Evolutionary conservation across 64 coral and sea anemone genomes (phyloP), one percentile per base, ranked within the genome.

Genomic region (Actinia equina): DNA sequence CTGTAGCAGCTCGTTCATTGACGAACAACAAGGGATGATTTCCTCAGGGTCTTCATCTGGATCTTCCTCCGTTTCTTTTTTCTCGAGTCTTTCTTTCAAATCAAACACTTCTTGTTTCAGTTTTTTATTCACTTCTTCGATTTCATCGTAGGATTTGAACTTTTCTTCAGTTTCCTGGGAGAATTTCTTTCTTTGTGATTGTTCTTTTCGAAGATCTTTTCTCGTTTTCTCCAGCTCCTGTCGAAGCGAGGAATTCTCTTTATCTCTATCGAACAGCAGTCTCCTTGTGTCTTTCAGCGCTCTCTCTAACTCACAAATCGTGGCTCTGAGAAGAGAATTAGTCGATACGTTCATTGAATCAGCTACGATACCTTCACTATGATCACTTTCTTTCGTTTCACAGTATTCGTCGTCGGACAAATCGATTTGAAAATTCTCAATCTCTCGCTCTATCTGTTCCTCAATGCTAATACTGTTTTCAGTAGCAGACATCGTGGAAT

Each of bases 1-100:
- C 56, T 99, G 85, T 10, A 99, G 27, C 17, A 99, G 79, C 82
- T 99, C 97, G 22, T 99, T 79, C 97, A 99, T 99, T 2, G 97
- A 99, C 0, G 93, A 93, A 59, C 97, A 99, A 49, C 97, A 99
- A 44, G 93, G 88, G 19, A 95, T 64, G 20, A 99, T 95, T 27
- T 95, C 97, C 0, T 95, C 93, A 16, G 90, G 59, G 19, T 95
- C 88, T 15, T 84, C 85, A 7, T 88, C 89, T 3, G 11, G 59
- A 20, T 87, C 53, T 22, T 84, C 53, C 17, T 77, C 84, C 86
- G 85, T 81, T 88, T 67, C 84, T 25, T 89, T 71, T 55, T 95
- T 85, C 18, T 52, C 49, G 7, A 99, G 76, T 89, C 91, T 89
- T 55, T 83, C 27, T 11, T 65, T 88, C 6, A 92, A 56, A 59